Percentiles rank a stretch among this genome's conserved stretches.
These are phyloP conservation scores for Thereva unica DNA, from an alignment of 2,888 invertebrate genomes.

Conservation along the genomic window DNA sequence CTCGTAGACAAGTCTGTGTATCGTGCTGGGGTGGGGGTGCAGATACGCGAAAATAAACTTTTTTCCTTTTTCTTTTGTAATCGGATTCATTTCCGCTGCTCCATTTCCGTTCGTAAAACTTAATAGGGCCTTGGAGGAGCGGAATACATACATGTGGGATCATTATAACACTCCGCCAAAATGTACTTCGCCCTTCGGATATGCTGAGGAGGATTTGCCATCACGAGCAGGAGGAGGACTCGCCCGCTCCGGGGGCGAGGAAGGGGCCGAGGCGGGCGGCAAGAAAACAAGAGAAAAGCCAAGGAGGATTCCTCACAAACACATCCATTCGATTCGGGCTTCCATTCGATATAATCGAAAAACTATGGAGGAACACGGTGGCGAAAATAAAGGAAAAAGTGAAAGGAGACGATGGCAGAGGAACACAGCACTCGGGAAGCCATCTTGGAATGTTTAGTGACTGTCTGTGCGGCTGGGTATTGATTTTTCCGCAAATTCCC, in stretches of 20 bases:
- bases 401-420: slow-evolving; percentile 5
- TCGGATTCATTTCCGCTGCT: slow-evolving; percentile 44
- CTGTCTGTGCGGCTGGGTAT: slow-evolving; percentile 1
- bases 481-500: slow-evolving; percentile 15
- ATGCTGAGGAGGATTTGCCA: not conserved
- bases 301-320: slow-evolving; percentile 9
- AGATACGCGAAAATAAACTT: slow-evolving; percentile 44
- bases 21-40: slow-evolving; percentile 50
- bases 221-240: not conserved
- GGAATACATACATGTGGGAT: slow-evolving; percentile 23
- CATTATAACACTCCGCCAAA: slow-evolving; percentile 17
- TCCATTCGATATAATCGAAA: slow-evolving; percentile 19
- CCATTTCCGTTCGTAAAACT: slow-evolving; percentile 35
- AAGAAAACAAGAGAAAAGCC: slow-evolving; percentile 23
- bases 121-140: slow-evolving; percentile 11
- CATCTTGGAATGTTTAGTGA: slow-evolving; percentile 19
- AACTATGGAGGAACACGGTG: not conserved
- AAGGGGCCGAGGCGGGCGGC: not conserved
- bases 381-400: not conserved
- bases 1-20: slow-evolving; percentile 46
- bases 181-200: not conserved
- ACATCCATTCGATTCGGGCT: not conserved
- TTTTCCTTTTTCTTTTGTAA: slow-evolving; percentile 45
- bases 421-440: slow-evolving; percentile 16
- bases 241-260: not conserved